A percentile compares a stretch with the other conserved stretches of the same genome.
phyloP scores from a whole-genome alignment of 2,888 invertebrate genomes.

The Agapetus fuscipes region DNA sequence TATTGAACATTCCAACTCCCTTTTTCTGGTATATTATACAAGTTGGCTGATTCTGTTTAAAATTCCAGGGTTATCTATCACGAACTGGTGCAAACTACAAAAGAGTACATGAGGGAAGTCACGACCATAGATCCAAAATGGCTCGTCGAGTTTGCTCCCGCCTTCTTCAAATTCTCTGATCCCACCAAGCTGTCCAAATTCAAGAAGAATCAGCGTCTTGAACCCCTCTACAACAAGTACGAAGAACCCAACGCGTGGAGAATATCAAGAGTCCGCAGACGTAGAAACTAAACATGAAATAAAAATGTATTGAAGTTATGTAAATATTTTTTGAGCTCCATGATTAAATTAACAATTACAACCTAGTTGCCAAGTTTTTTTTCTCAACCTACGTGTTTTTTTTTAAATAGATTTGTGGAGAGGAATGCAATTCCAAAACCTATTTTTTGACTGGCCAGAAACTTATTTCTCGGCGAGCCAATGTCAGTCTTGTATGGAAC shows the following conservation, averaged over 20 bases:
- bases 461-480: too few relatives aligned
- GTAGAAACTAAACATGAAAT: slow-evolving; percentile 62
- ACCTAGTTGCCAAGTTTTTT: too few relatives aligned
- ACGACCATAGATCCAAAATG: slow-evolving; percentile 96
- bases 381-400: too few relatives aligned
- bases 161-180: slow-evolving; percentile 98
- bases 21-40: too few relatives aligned
- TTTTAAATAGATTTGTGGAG: too few relatives aligned
- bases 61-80: slow-evolving; percentile 89
- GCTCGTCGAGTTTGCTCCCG: slow-evolving; percentile 98
- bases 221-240: slow-evolving; percentile 97
- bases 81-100: slow-evolving; percentile 96
- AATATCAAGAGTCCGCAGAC: slow-evolving; percentile 83
- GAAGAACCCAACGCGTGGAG: slow-evolving; percentile 99
- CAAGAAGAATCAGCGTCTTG: slow-evolving; percentile 97
- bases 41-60: too few relatives aligned
- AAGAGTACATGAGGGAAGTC: slow-evolving; percentile 98
- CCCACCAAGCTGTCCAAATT: slow-evolving; percentile 97
- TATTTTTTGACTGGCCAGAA: too few relatives aligned
- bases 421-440: too few relatives aligned
- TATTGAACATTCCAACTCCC: neutral
- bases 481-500: too few relatives aligned
- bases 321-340: too few relatives aligned
- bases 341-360: too few relatives aligned
- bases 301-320: too few relatives aligned